Evolutionary conservation across 2,888 invertebrate species (phyloP).

Genomic region (Cordylochernes scorpioides): DNA sequence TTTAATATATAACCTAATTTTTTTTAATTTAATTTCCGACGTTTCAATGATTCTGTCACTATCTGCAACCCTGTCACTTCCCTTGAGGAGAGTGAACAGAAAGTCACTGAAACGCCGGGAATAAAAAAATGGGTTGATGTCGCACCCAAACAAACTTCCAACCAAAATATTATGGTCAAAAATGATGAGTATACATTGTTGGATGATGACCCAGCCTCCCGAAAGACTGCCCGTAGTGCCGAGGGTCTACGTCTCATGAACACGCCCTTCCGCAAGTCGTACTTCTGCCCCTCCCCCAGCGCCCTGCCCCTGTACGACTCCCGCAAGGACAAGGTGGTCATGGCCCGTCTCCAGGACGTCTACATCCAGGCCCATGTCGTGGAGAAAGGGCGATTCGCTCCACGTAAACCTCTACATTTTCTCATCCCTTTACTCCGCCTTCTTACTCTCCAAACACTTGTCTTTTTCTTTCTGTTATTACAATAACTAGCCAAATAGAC

Average conservation of each 20-base stretch:
- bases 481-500: no score
- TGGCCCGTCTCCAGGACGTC: conserved; percentile 37
- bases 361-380: conserved; percentile 68
- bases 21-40: no score
- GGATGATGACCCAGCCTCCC: conserved; percentile 4
- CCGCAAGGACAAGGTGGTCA: conserved; percentile 27
- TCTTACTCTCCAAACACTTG: background rate
- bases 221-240: conserved; percentile 8
- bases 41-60: no score
- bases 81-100: no score
- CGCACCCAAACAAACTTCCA: no score
- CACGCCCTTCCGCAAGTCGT: conserved; percentile 63
- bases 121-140: no score
- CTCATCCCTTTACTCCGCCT: no score
- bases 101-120: no score
- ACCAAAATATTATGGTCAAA: background rate
- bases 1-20: no score
- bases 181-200: conserved; percentile 1
- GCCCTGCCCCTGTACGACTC: conserved; percentile 29
- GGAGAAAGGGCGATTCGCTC: conserved; percentile 42
- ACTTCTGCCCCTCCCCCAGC: conserved; percentile 30
- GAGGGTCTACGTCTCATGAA: conserved; percentile 32
- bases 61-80: no score
- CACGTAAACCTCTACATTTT: conserved; percentile 20
- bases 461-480: no score